Percentiles rank a stretch among this genome's conserved stretches.
These are phyloP conservation scores for Serilophus lunatus DNA, from an alignment of 2,113 vertebrate genomes.

Conservation along the genomic window DNA sequence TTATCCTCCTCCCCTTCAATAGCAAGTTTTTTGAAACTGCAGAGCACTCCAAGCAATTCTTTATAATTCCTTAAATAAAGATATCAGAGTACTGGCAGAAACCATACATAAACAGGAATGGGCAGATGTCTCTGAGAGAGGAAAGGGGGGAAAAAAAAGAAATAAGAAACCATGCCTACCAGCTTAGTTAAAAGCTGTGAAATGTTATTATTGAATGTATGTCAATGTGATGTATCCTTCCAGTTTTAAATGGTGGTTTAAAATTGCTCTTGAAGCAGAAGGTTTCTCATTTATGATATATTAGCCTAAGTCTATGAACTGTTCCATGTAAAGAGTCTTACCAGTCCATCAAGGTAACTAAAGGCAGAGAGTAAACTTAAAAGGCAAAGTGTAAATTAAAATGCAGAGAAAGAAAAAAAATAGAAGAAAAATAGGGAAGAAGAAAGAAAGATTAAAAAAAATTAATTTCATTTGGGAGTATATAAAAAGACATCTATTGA, in stretches of 20 bases:
- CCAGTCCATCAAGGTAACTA: constrained; percentile 73
- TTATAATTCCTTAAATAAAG: constrained; percentile 77
- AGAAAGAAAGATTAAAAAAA: not conserved
- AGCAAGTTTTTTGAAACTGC: constrained; percentile 65
- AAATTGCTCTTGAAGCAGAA: constrained; percentile 65
- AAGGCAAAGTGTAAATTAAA: constrained; percentile 65
- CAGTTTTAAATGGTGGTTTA: constrained; percentile 70
- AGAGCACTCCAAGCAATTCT: constrained; percentile 72
- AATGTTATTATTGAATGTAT: constrained; percentile 67
- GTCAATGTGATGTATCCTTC: constrained; percentile 62
- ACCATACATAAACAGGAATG: constrained; percentile 53
- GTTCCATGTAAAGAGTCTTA: constrained; percentile 49
- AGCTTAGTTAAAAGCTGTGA: constrained; percentile 71
- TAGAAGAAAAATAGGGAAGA: fast-evolving
- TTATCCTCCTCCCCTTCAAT: constrained; percentile 64
- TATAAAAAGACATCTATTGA: constrained; percentile 35
- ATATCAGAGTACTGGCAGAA: constrained; percentile 71
- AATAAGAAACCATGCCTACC: not conserved
- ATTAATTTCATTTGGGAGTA: constrained; percentile 36
- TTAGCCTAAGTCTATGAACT: constrained; percentile 64
- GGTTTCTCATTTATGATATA: constrained; percentile 67
- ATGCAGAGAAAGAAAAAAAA: fast-evolving
- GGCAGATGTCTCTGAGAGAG: constrained; percentile 43
- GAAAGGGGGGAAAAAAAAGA: not conserved
- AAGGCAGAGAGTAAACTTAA: constrained; percentile 69